phyloP scores from a whole-genome alignment of 2,113 vertebrate species.

The Columbina picui region DNA sequence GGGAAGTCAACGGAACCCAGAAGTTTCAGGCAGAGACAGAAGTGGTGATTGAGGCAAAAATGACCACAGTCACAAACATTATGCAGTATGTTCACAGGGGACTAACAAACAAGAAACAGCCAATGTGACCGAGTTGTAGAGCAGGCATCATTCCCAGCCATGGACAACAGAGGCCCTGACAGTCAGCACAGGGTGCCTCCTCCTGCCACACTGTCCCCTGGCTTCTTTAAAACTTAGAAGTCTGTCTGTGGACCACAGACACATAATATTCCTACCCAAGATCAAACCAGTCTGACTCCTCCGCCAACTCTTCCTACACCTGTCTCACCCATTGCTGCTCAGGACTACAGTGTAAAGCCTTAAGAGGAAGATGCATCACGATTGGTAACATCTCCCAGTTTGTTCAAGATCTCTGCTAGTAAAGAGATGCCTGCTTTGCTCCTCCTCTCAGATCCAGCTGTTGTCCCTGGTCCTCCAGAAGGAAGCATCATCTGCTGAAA shows the following conservation, averaged over 20 bases:
- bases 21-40: neutral
- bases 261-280: neutral
- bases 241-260: neutral
- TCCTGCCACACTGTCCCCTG: neutral
- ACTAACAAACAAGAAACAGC: neutral
- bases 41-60: neutral
- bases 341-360: neutral
- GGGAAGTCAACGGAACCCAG: neutral
- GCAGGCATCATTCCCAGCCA: neutral
- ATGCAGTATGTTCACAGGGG: neutral
- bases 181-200: neutral
- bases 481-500: neutral
- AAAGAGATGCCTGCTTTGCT: neutral
- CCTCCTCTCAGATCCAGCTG: neutral
- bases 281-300: neutral
- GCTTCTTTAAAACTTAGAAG: neutral
- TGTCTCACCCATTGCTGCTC: neutral
- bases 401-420: neutral
- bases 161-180: rapidly evolving
- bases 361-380: neutral
- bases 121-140: neutral
- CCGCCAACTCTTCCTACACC: neutral
- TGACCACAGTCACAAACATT: neutral
- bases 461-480: neutral
- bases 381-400: neutral